phyloP scores from a whole-genome alignment of 2,888 invertebrate species.

The Eupsilia transversa region DNA sequence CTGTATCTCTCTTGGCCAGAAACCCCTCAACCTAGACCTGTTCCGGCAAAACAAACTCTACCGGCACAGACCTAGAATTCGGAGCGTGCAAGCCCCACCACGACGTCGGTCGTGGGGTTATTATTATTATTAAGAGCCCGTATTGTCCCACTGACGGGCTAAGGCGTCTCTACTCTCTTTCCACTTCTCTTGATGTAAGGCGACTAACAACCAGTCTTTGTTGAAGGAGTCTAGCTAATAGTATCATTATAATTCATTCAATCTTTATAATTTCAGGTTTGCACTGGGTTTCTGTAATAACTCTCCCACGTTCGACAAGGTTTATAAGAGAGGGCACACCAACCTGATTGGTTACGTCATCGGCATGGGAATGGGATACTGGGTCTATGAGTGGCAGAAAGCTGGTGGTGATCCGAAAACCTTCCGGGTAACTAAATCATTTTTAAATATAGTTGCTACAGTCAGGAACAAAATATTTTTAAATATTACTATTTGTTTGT shows the following conservation, averaged over 20 bases:
- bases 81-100: no score
- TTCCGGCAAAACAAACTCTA: no score
- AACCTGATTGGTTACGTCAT: slow-evolving; percentile 74
- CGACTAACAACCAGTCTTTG: no score
- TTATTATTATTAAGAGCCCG: background rate
- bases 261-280: slow-evolving; percentile 57
- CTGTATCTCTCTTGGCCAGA: no score
- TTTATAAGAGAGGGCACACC: slow-evolving; percentile 77
- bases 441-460: background rate
- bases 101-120: no score
- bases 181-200: background rate
- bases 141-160: background rate
- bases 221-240: no score
- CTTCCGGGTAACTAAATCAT: slow-evolving; percentile 66
- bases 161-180: background rate
- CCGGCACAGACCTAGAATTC: no score
- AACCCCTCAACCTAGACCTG: no score
- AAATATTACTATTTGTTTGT: no score
- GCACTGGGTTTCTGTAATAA: slow-evolving; percentile 56
- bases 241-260: background rate
- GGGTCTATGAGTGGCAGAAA: slow-evolving; percentile 72
- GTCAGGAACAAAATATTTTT: background rate
- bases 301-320: slow-evolving; percentile 69
- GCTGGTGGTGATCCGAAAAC: slow-evolving; percentile 57
- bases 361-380: slow-evolving; percentile 75